These are phyloP conservation scores for Neofelis nebulosa DNA, from an alignment of 2,113 vertebrate genomes.

Conservation along the genomic window DNA sequence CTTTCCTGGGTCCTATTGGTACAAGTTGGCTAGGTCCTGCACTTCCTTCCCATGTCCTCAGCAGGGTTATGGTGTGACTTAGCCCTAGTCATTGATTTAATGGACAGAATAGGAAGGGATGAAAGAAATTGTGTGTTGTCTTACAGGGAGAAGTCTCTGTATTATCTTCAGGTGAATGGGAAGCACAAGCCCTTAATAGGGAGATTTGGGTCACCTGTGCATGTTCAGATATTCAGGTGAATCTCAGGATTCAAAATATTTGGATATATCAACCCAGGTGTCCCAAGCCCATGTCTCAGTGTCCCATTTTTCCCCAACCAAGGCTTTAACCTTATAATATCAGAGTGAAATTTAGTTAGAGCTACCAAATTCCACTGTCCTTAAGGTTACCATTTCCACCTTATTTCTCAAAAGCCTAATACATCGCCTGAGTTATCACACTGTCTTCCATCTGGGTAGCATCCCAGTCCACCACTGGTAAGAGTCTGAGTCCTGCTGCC, in stretches of 20 bases:
- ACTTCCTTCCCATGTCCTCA: not conserved
- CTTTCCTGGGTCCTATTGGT: not conserved
- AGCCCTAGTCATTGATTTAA: not conserved
- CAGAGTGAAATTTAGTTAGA: not conserved
- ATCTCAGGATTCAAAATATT: not conserved
- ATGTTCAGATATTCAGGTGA: not conserved
- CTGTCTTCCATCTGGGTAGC: not conserved
- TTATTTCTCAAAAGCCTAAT: constrained; percentile 4
- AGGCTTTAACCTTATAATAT: not conserved
- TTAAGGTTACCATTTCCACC: not conserved
- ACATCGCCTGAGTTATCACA: not conserved
- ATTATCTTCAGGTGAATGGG: not conserved
- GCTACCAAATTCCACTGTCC: not conserved
- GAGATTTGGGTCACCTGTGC: not conserved
- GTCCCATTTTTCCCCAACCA: not conserved
- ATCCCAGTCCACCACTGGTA: not conserved
- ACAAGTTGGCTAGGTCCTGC: not conserved
- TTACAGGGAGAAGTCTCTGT: not conserved
- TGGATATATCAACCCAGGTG: not conserved
- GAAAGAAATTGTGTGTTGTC: not conserved
- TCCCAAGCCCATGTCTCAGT: not conserved
- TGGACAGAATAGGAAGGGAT: not conserved
- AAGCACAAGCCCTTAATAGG: not conserved
- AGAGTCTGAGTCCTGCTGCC: not conserved
- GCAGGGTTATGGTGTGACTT: not conserved